phyloP scores from a whole-genome alignment of 2,888 invertebrate species.

The Antitype chi region DNA sequence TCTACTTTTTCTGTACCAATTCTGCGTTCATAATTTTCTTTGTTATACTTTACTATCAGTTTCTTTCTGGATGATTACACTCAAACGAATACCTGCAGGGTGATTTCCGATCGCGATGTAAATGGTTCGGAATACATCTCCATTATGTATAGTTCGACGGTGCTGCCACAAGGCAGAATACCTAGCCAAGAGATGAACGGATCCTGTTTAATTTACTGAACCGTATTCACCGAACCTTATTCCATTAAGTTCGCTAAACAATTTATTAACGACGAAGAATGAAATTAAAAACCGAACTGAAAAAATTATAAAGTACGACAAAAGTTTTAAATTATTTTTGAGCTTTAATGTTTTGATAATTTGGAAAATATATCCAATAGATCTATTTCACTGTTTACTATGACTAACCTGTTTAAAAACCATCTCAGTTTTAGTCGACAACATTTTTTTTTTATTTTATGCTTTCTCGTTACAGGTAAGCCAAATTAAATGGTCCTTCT shows the following conservation, averaged over 20 bases:
- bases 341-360: neutral
- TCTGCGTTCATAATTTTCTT: neutral
- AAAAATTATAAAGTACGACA: neutral
- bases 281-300: neutral
- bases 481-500: neutral
- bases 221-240: conserved; percentile 4
- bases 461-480: conserved; percentile 45
- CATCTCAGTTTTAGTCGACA: too few species aligned
- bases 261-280: neutral
- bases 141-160: conserved; percentile 11
- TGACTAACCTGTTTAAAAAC: neutral
- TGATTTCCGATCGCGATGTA: conserved; percentile 27
- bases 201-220: conserved; percentile 27
- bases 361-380: neutral
- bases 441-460: neutral
- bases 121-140: conserved; percentile 48
- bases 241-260: conserved; percentile 12
- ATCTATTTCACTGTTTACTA: neutral
- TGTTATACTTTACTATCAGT: conserved; percentile 14
- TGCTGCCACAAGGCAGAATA: conserved; percentile 9
- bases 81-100: conserved; percentile 46
- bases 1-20: neutral
- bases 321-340: neutral
- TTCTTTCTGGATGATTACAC: conserved; percentile 39
- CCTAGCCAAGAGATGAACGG: conserved; percentile 7